Conservation (phyloP, 2,113 vertebrate genomes). For the Leiothrix lutea region DNA sequence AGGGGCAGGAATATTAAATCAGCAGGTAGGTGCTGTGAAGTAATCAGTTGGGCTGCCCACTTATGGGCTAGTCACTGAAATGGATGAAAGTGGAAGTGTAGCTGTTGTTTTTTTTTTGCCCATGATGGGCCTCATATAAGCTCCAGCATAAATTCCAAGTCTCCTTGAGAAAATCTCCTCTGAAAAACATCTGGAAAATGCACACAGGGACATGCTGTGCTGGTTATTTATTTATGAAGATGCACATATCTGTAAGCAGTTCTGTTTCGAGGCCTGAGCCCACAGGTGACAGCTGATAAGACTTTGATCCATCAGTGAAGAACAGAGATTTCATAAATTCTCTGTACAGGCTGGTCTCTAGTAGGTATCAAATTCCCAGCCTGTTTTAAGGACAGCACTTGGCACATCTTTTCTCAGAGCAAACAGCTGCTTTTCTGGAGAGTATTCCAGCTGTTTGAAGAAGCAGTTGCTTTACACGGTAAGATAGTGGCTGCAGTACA, state of each 20-base stretch:
- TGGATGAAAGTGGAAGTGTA: neutral
- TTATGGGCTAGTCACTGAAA: neutral
- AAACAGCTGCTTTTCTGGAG: neutral
- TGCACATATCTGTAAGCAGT: neutral
- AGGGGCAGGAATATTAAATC: neutral
- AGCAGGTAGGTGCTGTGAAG: neutral
- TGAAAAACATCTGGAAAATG: neutral
- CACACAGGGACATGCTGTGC: neutral
- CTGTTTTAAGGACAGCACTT: neutral
- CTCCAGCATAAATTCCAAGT: neutral
- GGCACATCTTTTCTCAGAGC: neutral
- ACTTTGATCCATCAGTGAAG: neutral
- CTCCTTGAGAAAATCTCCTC: neutral
- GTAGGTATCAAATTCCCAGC: neutral
- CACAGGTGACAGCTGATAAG: neutral
- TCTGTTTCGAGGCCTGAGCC: neutral
- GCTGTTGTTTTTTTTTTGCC: neutral
- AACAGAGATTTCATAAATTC: neutral
- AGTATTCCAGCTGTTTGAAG: neutral
- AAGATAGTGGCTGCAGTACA: neutral
- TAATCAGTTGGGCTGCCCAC: neutral
- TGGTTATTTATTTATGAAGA: neutral
- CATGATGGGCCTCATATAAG: neutral
- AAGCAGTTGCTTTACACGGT: neutral
- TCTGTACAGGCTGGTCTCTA: neutral